phyloP scores from a whole-genome alignment of 2,888 invertebrate species.

The Microctonus hyperodae region DNA sequence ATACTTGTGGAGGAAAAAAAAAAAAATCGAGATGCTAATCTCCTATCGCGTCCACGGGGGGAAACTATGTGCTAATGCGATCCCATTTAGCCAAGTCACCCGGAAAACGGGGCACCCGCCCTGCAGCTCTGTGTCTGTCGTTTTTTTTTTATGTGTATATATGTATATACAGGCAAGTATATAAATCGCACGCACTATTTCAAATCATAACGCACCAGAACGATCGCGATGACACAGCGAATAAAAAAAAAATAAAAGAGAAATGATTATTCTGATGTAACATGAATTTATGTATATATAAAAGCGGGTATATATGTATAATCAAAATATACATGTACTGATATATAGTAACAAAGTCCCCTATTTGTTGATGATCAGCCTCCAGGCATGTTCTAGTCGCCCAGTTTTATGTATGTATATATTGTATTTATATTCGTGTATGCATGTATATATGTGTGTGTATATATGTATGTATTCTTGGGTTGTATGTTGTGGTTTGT shows the following conservation, averaged over 20 bases:
- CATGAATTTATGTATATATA: slow-evolving; percentile 5
- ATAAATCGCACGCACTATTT: slow-evolving; percentile 17
- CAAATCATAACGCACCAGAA: slow-evolving; percentile 29
- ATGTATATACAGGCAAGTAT: slow-evolving; percentile 11
- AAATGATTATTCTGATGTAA: slow-evolving; percentile 31
- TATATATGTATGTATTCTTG: background rate
- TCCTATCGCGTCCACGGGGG: slow-evolving; percentile 50
- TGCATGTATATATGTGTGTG: slow-evolving; percentile 5
- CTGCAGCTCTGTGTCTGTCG: slow-evolving; percentile 44
- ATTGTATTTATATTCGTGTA: slow-evolving; percentile 16
- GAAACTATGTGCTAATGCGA: slow-evolving; percentile 59
- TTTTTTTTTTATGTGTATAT: slow-evolving; percentile 16
- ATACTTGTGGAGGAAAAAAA: slow-evolving; percentile 42
- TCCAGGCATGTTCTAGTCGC: slow-evolving; percentile 21
- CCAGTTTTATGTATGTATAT: slow-evolving; percentile 9
- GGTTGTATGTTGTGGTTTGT: background rate
- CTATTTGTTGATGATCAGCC: slow-evolving; percentile 60
- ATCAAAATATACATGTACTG: background rate
- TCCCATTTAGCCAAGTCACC: slow-evolving; percentile 62
- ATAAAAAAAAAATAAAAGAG: slow-evolving; percentile 18
- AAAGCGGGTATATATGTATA: background rate
- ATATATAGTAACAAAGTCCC: slow-evolving; percentile 43
- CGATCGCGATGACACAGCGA: slow-evolving; percentile 24
- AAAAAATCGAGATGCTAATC: slow-evolving; percentile 59
- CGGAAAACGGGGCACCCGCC: slow-evolving; percentile 62